Conservation (phyloP, 2,113 vertebrate species). For the Phylloscopus whistleri region DNA sequence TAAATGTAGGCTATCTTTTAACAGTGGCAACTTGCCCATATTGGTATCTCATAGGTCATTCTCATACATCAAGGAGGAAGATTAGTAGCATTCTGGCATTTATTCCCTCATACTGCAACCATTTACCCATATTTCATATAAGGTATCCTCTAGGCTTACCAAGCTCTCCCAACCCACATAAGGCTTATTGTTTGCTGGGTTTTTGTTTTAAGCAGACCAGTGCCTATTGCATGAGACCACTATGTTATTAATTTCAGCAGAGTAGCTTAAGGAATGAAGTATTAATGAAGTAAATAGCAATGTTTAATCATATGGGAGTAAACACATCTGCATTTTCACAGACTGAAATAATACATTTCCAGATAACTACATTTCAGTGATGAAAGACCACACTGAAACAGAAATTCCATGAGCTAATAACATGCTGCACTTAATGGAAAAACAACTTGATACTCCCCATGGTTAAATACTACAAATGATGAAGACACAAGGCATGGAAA, state of each 20-base stretch:
- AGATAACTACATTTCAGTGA: neutral
- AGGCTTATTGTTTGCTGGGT: neutral
- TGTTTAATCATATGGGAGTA: neutral
- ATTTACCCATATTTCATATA: neutral
- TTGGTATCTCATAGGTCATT: neutral
- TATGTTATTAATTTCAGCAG: neutral
- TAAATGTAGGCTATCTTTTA: neutral
- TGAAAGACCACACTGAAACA: neutral
- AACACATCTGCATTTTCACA: neutral
- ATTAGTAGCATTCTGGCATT: neutral
- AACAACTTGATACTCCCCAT: neutral
- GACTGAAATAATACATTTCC: neutral
- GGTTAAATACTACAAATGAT: neutral
- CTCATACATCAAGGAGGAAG: neutral
- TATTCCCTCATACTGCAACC: neutral
- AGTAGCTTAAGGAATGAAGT: neutral
- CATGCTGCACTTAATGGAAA: neutral
- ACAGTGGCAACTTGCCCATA: neutral
- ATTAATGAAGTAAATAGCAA: slow-evolving; percentile 16
- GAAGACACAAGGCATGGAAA: neutral
- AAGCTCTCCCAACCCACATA: neutral
- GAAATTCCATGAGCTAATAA: neutral
- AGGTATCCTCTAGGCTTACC: neutral
- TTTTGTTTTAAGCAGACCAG: neutral
- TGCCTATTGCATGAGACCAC: neutral